Percentiles rank a stretch among this genome's conserved stretches.
phyloP scores from a whole-genome alignment of 2,888 invertebrate genomes.

The Cephus runcator region DNA sequence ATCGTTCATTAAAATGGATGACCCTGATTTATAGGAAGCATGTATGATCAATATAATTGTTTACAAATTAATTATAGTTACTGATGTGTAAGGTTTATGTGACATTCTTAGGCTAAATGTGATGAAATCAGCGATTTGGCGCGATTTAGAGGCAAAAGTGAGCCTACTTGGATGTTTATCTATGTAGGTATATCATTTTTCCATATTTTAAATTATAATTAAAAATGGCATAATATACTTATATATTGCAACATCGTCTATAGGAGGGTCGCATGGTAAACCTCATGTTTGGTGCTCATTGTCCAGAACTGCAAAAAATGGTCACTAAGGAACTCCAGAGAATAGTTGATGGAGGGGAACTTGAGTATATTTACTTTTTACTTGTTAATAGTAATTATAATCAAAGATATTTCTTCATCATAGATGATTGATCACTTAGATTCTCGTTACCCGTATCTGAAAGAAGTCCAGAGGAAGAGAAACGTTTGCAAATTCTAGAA shows the following conservation, averaged over 20 bases:
- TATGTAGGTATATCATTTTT: slow-evolving; percentile 41
- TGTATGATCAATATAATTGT: not conserved
- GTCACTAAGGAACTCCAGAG: slow-evolving; percentile 73
- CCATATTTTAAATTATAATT: not conserved
- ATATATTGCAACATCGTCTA: not conserved
- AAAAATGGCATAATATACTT: not conserved
- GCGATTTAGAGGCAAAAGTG: slow-evolving; percentile 85
- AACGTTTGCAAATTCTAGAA: slow-evolving; percentile 47
- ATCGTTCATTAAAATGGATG: not conserved
- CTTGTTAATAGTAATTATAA: slow-evolving; percentile 1
- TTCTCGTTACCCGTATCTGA: slow-evolving; percentile 60
- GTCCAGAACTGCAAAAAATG: slow-evolving; percentile 79
- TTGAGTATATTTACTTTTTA: slow-evolving; percentile 43
- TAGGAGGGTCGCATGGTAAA: slow-evolving; percentile 83
- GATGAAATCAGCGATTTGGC: slow-evolving; percentile 81
- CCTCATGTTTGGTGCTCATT: slow-evolving; percentile 87
- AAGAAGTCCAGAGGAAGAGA: slow-evolving; percentile 67
- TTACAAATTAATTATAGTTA: not conserved
- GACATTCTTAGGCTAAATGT: slow-evolving; percentile 49
- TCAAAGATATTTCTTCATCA: not conserved
- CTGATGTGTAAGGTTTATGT: not conserved
- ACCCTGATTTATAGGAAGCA: not conserved
- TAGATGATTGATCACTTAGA: slow-evolving; percentile 25
- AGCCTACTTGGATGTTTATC: slow-evolving; percentile 92
- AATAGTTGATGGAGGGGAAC: slow-evolving; percentile 46